These are phyloP conservation scores for Enteromius treurensis DNA, from an alignment of 2,797 vertebrate genomes.

Conservation along the genomic window DNA sequence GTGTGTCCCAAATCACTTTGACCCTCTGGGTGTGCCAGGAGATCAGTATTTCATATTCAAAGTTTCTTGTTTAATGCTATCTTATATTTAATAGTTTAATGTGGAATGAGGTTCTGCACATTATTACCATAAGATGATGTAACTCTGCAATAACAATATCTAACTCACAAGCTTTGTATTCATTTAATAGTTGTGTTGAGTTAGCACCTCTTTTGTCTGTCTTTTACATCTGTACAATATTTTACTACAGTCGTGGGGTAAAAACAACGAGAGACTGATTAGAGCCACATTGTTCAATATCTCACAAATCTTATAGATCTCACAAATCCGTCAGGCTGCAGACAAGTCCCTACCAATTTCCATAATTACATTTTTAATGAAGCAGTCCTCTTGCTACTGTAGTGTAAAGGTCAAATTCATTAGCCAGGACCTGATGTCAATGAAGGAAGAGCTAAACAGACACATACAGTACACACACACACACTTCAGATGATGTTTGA, in stretches of 20 bases:
- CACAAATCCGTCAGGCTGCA: neutral
- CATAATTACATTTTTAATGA: slow-evolving; percentile 4
- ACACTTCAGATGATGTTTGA: neutral
- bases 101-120: neutral
- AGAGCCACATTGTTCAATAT: neutral
- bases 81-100: neutral
- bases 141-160: neutral
- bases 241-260: neutral
- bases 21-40: neutral
- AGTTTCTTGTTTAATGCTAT: neutral
- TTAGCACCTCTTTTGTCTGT: neutral
- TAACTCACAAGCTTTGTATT: neutral
- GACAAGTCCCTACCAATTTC: neutral
- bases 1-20: neutral
- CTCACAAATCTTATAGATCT: neutral
- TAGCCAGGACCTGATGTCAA: neutral
- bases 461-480: neutral
- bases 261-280: neutral
- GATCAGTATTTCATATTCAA: neutral
- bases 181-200: neutral
- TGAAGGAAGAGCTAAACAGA: neutral
- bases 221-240: neutral
- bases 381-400: neutral
- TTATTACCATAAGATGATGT: neutral
- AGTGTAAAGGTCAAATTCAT: neutral